phyloP scores from a whole-genome alignment of 2,888 invertebrate species.

The Druceiella hillmani region DNA sequence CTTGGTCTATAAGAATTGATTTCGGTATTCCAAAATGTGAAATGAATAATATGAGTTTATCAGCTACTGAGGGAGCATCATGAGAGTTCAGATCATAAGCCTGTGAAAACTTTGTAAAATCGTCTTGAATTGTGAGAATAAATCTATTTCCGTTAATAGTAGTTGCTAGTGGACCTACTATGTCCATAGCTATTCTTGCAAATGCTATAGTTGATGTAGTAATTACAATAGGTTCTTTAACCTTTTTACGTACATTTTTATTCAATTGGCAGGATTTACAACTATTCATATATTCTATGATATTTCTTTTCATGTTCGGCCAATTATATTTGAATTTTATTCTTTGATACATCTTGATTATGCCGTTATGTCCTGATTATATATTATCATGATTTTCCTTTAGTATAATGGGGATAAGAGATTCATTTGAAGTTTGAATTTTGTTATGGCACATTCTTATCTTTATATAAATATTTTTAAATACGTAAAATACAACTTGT shows the following conservation, averaged over 20 bases:
- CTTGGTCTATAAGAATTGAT: conserved; percentile 29
- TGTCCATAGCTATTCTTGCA: conserved; percentile 24
- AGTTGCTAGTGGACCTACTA: conserved; percentile 25
- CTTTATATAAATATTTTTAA: conserved; percentile 3
- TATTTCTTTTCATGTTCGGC: conserved; percentile 26
- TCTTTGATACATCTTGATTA: conserved; percentile 12
- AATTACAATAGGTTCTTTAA: conserved; percentile 26
- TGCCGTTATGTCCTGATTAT: conserved; percentile 8
- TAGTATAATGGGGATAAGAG: conserved; percentile 8
- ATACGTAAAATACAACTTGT: conserved; percentile 6
- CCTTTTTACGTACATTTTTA: conserved; percentile 20
- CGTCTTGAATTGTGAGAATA: no score
- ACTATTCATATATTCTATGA: conserved; percentile 25
- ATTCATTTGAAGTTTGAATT: background rate
- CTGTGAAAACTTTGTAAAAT: conserved; percentile 20
- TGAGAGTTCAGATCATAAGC: conserved; percentile 24
- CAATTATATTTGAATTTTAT: conserved; percentile 25
- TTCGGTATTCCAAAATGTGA: conserved; percentile 27
- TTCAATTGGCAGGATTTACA: conserved; percentile 26
- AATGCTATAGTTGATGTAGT: conserved; percentile 24
- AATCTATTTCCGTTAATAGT: conserved; percentile 23
- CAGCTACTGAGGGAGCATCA: conserved; percentile 26
- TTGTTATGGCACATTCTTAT: conserved; percentile 4
- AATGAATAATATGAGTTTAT: conserved; percentile 22
- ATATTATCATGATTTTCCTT: conserved; percentile 9